Evolutionary conservation across 2,888 invertebrate genomes (phyloP).

Genomic region (Phalera bucephala): DNA sequence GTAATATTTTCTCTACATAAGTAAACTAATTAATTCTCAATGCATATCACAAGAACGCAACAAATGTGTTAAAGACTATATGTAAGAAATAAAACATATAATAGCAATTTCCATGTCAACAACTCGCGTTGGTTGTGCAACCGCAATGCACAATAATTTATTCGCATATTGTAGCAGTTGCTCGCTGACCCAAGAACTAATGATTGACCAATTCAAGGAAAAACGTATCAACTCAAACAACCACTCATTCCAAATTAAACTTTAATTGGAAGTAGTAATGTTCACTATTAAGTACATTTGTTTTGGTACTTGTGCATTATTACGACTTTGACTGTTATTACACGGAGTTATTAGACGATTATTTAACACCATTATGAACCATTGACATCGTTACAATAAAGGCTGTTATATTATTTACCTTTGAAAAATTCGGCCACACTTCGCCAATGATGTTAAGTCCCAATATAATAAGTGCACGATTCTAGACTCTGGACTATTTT

Average conservation of each 20-base stretch:
- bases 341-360: not conserved
- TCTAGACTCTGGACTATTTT: not conserved
- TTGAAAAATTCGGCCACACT: not conserved
- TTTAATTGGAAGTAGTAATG: too few species aligned
- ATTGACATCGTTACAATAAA: not conserved
- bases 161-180: constrained; percentile 22
- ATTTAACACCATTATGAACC: not conserved
- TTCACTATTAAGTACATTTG: too few species aligned
- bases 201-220: not conserved
- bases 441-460: too few species aligned
- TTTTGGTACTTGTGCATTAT: too few species aligned
- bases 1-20: too few species aligned
- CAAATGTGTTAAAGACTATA: too few species aligned
- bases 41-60: too few species aligned
- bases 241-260: too few species aligned
- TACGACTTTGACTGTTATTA: too few species aligned
- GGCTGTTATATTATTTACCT: not conserved
- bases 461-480: not conserved
- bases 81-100: constrained; percentile 5
- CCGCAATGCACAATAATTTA: constrained; percentile 13
- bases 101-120: constrained; percentile 15
- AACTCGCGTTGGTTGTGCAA: constrained; percentile 17
- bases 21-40: too few species aligned
- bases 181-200: not conserved
- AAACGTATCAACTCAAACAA: too few species aligned